Evolutionary conservation across 2,888 invertebrate species (phyloP).

Genomic region (Agonum fuliginosum): DNA sequence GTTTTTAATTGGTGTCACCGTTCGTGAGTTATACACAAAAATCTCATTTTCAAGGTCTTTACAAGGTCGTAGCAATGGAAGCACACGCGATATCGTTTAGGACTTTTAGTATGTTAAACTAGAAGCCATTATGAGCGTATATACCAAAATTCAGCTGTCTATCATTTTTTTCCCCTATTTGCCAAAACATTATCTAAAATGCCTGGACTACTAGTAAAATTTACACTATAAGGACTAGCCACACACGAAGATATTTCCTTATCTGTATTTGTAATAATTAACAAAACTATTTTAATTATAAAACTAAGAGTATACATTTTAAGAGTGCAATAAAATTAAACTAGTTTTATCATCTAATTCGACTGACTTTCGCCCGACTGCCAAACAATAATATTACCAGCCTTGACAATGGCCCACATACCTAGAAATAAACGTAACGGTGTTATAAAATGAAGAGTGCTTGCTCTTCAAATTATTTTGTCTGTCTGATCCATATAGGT

Average conservation of each 20-base stretch:
- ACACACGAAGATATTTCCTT: conserved; percentile 35
- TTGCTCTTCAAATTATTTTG: not conserved
- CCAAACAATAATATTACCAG: conserved; percentile 30
- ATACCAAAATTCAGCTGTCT: no score
- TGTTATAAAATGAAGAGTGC: conserved; percentile 36
- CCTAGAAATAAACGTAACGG: conserved; percentile 47
- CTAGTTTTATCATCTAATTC: conserved; percentile 12
- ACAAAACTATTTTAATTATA: conserved; percentile 39
- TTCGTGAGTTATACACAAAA: no score
- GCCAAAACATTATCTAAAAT: not conserved
- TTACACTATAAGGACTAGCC: conserved; percentile 40
- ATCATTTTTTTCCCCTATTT: no score
- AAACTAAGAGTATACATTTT: conserved; percentile 47
- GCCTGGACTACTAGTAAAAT: no score
- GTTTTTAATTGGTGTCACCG: no score
- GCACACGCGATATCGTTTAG: no score
- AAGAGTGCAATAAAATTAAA: conserved; percentile 34
- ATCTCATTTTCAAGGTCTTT: no score
- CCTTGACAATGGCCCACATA: conserved; percentile 55
- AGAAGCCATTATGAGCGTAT: no score
- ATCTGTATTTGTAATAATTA: conserved; percentile 40
- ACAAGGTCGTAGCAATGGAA: no score
- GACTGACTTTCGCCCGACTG: conserved; percentile 41
- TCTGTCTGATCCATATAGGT: conserved; percentile 27
- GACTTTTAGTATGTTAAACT: no score